These are phyloP conservation scores for Anastrepha obliqua DNA, from an alignment of 1,140 invertebrate species.

Conservation along the genomic window DNA sequence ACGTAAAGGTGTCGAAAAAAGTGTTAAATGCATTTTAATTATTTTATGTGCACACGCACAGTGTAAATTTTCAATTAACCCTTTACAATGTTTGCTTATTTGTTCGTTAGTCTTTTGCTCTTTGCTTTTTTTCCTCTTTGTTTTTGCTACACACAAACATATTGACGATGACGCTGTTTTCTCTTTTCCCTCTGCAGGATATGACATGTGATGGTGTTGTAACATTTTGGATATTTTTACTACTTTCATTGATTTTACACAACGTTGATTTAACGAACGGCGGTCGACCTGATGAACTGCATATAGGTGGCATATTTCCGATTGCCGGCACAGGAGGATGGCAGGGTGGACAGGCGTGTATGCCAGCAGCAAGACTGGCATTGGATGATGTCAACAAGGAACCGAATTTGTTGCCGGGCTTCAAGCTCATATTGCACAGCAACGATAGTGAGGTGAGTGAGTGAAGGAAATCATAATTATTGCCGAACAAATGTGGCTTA, in stretches of 20 bases:
- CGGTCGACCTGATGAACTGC: slow-evolving; percentile 81
- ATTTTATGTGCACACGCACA: not conserved
- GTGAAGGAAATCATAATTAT: not conserved
- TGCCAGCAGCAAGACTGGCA: slow-evolving; percentile 95
- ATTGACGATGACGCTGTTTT: slow-evolving; percentile 7
- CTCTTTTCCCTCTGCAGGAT: slow-evolving; percentile 65
- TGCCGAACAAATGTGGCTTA: not conserved
- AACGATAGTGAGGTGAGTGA: slow-evolving; percentile 96
- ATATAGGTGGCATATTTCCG: slow-evolving; percentile 98
- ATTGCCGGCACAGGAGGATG: slow-evolving; percentile 96
- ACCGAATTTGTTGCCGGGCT: slow-evolving; percentile 92
- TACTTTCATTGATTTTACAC: slow-evolving; percentile 70
- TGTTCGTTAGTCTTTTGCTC: not conserved
- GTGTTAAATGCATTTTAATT: slow-evolving; percentile 33
- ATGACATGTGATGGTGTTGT: slow-evolving; percentile 75
- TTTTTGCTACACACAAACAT: not conserved
- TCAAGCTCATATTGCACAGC: slow-evolving; percentile 92
- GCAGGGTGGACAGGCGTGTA: slow-evolving; percentile 95
- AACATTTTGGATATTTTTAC: slow-evolving; percentile 75
- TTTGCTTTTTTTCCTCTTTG: not conserved
- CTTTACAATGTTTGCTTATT: slow-evolving; percentile 33
- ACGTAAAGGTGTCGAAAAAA: not conserved
- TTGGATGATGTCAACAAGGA: slow-evolving; percentile 96
- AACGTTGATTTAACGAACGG: slow-evolving; percentile 66
- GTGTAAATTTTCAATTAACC: not conserved